Conservation (phyloP, 2,797 vertebrate genomes). For the Prunella strophiata region DNA sequence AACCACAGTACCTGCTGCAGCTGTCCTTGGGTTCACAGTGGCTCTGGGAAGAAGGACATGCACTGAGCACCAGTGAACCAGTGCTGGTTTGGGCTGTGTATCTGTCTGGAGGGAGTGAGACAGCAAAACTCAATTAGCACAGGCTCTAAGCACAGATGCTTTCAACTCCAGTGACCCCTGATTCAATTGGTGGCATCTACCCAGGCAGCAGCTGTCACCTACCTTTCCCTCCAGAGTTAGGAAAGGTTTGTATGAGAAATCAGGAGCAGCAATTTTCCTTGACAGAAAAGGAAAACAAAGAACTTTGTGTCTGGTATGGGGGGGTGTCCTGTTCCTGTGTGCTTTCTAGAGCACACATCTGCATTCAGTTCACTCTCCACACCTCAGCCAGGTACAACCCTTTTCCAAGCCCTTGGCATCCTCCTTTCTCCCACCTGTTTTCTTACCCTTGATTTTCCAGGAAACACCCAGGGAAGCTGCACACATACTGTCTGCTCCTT, state of each 20-base stretch:
- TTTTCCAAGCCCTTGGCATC: not conserved
- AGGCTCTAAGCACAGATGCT: not conserved
- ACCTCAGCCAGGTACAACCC: not conserved
- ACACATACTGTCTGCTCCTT: not conserved
- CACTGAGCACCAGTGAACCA: not conserved
- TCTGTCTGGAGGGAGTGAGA: not conserved
- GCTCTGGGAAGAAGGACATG: not conserved
- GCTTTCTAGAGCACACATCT: not conserved
- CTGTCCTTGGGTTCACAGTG: not conserved
- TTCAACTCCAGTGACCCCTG: not conserved
- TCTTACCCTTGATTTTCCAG: not conserved
- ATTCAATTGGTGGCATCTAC: not conserved
- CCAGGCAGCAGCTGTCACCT: not conserved
- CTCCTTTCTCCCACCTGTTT: not conserved
- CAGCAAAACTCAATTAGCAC: slow-evolving; percentile 10
- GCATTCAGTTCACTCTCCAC: not conserved
- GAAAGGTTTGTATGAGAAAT: not conserved
- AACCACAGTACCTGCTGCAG: not conserved
- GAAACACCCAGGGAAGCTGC: not conserved
- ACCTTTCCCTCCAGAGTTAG: not conserved
- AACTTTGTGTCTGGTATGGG: not conserved
- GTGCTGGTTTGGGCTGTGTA: not conserved
- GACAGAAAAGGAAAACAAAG: slow-evolving; percentile 17
- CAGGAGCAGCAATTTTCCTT: not conserved
- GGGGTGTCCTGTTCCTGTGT: not conserved